Evolutionary conservation across 2,113 vertebrate species (phyloP).

Genomic region (Urocitellus parryii): DNA sequence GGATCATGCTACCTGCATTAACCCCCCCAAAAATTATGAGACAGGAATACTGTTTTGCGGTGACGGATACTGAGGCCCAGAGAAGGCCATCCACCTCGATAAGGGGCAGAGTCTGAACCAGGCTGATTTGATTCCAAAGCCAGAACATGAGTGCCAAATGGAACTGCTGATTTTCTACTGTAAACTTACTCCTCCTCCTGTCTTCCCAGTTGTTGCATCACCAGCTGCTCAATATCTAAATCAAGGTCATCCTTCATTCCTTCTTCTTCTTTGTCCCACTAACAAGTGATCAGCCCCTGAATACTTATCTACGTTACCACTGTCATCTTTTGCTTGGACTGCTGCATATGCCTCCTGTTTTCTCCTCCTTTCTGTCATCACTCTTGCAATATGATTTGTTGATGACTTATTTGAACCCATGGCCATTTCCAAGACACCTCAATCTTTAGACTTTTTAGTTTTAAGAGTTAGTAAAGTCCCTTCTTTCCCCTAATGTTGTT

Average conservation of each 20-base stretch:
- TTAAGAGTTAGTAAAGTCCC: background rate
- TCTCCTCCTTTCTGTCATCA: background rate
- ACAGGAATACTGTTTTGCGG: background rate
- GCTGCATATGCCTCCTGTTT: background rate
- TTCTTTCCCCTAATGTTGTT: background rate
- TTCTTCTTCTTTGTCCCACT: background rate
- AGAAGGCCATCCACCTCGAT: background rate
- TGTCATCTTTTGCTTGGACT: background rate
- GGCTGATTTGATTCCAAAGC: background rate
- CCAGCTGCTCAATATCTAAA: background rate
- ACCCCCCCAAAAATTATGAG: background rate
- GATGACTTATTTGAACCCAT: background rate
- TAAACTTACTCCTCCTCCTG: background rate
- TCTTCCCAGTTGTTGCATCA: background rate
- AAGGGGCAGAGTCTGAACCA: background rate
- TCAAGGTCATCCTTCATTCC: background rate
- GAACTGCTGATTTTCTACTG: background rate
- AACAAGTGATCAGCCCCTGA: background rate
- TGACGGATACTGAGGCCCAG: background rate
- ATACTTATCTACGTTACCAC: background rate
- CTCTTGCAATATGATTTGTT: background rate
- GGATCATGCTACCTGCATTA: background rate
- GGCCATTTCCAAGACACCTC: background rate
- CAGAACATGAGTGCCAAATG: background rate
- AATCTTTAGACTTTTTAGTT: background rate